Evolutionary conservation across 2,888 invertebrate species (phyloP).

Genomic region (Drosophila kanekoi): DNA sequence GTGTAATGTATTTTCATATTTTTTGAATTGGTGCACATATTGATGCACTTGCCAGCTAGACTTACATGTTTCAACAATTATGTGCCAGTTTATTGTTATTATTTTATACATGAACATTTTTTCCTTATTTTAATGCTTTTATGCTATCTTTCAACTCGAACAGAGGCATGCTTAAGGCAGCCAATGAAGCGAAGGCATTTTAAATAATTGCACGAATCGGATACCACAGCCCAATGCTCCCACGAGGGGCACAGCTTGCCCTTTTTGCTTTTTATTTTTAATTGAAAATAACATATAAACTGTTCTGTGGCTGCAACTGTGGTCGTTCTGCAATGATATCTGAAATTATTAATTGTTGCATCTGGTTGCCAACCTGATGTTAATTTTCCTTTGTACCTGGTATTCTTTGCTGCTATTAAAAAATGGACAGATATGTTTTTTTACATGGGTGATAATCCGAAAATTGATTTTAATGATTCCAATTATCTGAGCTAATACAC

Average conservation of each 20-base stretch:
- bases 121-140: constrained; percentile 32
- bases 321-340: not conserved
- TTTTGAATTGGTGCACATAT: too few species aligned
- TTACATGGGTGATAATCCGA: not conserved
- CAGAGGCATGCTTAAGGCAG: constrained; percentile 50
- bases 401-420: constrained; percentile 6
- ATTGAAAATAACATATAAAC: constrained; percentile 54
- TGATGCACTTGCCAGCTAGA: too few species aligned
- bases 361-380: not conserved
- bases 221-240: too few species aligned
- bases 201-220: constrained; percentile 32
- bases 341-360: constrained; percentile 52
- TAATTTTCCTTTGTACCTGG: not conserved
- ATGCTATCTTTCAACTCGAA: constrained; percentile 21
- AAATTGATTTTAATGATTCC: not conserved
- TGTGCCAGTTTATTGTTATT: constrained; percentile 11
- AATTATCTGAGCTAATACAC: not conserved
- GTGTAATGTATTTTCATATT: too few species aligned
- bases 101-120: constrained; percentile 23
- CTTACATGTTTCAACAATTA: not conserved
- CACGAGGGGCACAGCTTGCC: constrained; percentile 2
- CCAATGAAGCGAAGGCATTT: constrained; percentile 68
- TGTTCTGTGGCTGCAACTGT: constrained; percentile 1
- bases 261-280: constrained; percentile 40
- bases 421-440: not conserved